Evolutionary conservation across 2,888 invertebrate species (phyloP), one percentile per base, ranked within the genome.

Genomic region (Lagria hirta): DNA sequence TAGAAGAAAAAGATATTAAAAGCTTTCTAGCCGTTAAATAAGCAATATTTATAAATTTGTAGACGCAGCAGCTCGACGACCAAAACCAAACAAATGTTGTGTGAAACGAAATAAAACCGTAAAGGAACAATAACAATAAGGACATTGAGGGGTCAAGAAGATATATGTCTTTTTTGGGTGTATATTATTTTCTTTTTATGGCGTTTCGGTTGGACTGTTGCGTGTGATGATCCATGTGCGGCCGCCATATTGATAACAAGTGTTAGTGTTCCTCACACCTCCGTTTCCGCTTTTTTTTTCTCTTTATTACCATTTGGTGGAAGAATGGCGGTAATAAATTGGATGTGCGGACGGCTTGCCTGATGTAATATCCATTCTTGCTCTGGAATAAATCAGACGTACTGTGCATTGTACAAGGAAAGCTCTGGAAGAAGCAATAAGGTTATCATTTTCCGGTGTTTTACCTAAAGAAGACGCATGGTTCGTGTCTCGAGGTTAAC

Each of bases 391-490:
- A 66, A 66, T 65, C 65, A 65, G 51, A 54, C 61, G 60, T 57
- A 54, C 57, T 52, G 51, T 57, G 57, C 58, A 55, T 55, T 48
- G 48, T 52, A n/a, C n/a, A 35, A 54, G 52, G 57, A 56, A 55
- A 48, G 52, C 54, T 50, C 55, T 57, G 57, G 58, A 62, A 61
- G 59, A 57, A 64, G 64, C 66, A 65, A 66, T 65, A 64, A 64
- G 64, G 64, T 64, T 66, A 65, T 65, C 65, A 65, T 66, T 65
- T 66, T 66, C 65, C 66, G 66, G 64, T 64, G 62, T 65, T 66
- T 65, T 64, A 54, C 61, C n/a, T 64, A 64, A 64, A 61, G 62
- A 61, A 64, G 64, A 64, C 61, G 55, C 60, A 64, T 60, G 54
- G 58, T 53, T 52, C 44, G 47, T 49, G 51, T 49, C 57, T 28